Percentiles rank a stretch among this genome's conserved stretches.
phyloP scores from a whole-genome alignment of 2,797 vertebrate species.

The Chelonia mydas region DNA sequence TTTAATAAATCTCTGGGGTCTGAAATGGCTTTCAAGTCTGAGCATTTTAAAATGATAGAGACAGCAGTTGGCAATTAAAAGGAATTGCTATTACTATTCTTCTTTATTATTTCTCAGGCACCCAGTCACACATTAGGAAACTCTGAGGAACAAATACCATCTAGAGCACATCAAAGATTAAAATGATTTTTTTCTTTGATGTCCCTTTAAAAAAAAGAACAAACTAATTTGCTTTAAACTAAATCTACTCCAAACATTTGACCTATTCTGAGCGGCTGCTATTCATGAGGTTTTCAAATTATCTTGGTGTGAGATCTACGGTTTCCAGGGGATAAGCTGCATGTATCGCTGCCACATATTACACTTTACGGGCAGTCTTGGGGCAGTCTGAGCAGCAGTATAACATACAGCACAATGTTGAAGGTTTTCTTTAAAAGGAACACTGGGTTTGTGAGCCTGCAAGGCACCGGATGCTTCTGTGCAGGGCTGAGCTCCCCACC shows the following conservation, averaged over 20 bases:
- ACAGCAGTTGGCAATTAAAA: neutral
- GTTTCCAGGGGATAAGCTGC: neutral
- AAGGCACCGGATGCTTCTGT: neutral
- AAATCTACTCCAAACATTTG: neutral
- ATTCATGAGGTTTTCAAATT: neutral
- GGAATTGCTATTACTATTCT: neutral
- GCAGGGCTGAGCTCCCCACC: neutral
- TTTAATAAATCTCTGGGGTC: no score
- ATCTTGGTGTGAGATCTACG: neutral
- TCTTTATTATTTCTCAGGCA: neutral
- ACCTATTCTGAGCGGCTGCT: neutral
- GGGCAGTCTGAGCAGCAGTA: neutral
- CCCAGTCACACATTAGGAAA: fast-evolving
- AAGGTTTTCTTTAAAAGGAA: neutral
- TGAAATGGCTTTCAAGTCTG: neutral
- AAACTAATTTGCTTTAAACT: neutral
- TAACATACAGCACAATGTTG: neutral
- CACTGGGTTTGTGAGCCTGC: neutral
- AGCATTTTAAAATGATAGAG: neutral
- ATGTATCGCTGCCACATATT: neutral
- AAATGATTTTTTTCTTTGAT: fast-evolving
- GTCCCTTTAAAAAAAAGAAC: neutral
- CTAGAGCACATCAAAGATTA: neutral
- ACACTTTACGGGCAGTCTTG: neutral
- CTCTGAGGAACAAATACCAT: neutral